Evolutionary conservation across 2,797 vertebrate species (phyloP).

Genomic region (Novumbra hubbsi): DNA sequence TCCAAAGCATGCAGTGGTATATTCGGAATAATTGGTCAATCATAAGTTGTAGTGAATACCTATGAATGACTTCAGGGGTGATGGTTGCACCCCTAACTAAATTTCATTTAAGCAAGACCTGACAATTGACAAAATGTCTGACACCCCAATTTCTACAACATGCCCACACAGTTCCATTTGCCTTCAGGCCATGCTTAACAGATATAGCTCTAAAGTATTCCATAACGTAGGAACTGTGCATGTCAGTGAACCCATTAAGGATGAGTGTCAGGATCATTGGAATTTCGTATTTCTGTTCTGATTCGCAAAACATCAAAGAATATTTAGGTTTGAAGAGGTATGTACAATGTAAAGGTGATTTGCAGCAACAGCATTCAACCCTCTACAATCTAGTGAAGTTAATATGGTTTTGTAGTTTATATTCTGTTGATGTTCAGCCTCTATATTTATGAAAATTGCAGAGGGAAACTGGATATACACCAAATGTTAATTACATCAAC

Average conservation of each 20-base stretch:
- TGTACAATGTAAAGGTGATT: too few species aligned
- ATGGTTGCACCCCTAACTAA: neutral
- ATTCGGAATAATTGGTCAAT: neutral
- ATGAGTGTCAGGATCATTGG: neutral
- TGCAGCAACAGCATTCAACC: too few species aligned
- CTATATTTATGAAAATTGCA: too few species aligned
- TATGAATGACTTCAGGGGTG: slow-evolving; percentile 1
- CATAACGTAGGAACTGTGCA: neutral
- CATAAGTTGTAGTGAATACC: neutral
- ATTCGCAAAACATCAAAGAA: neutral
- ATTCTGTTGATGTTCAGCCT: too few species aligned
- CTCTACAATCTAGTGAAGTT: too few species aligned
- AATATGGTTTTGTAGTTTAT: too few species aligned
- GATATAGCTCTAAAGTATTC: neutral
- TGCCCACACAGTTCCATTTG: slow-evolving; percentile 41
- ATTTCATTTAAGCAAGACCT: neutral
- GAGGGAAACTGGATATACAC: too few species aligned
- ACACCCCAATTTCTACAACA: slow-evolving; percentile 46
- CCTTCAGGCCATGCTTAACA: slow-evolving; percentile 32
- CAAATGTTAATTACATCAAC: too few species aligned
- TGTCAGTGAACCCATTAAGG: neutral
- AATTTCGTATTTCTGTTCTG: neutral
- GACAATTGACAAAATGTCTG: slow-evolving; percentile 20
- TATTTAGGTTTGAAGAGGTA: too few species aligned
- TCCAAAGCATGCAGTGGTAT: neutral